Evolutionary conservation across 2,888 invertebrate genomes (phyloP), one percentile per base, ranked within the genome.

Genomic region (Teleogryllus oceanicus): DNA sequence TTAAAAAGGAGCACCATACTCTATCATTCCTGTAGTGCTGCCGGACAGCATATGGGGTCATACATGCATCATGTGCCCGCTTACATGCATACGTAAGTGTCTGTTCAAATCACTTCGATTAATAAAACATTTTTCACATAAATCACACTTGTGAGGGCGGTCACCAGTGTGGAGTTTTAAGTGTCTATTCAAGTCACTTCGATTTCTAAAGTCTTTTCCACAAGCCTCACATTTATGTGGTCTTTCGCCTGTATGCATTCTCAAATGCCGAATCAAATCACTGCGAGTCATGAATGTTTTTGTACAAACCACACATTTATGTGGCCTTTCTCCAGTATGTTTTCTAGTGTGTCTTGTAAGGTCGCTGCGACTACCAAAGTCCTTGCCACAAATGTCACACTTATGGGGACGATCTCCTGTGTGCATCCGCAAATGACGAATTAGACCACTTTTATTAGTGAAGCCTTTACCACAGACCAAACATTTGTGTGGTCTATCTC

Each of bases 201-300:
- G 87, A 83, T 88, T 88, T 37, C 87, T 85, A 84, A 88, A 81
- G 18, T 75, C 75, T n/a, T 76, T 77, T 11, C 77, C 88, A 83
- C 91, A 91, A 3, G 85, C 83, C 20, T 85, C 84, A 83, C 91
- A 91, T 0, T 85, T 84, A 83, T 87, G 89, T 1, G 84, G 83
- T 80, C 85, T 86, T 81, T 86, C 86, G 0, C 86, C 86, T 12
- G 85, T 85, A 83, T 81, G 81, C 12, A 81, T 80, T 49, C 81
- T 80, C 50, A 81, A 50, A 49, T 81, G 81, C 20, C 80, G 78
- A 75, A 80, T 79, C 20, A 81, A 75, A 75, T 81, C 80, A 20
- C 80, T 78, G 21, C 80, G 80, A 77, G 80, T 80, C 18, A 80
- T 76, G 51, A 81, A 81, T 13, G 75, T 78, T 18, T 77, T 49